Evolutionary conservation across 2,888 invertebrate genomes (phyloP).

Genomic region (Endotricha flammealis): DNA sequence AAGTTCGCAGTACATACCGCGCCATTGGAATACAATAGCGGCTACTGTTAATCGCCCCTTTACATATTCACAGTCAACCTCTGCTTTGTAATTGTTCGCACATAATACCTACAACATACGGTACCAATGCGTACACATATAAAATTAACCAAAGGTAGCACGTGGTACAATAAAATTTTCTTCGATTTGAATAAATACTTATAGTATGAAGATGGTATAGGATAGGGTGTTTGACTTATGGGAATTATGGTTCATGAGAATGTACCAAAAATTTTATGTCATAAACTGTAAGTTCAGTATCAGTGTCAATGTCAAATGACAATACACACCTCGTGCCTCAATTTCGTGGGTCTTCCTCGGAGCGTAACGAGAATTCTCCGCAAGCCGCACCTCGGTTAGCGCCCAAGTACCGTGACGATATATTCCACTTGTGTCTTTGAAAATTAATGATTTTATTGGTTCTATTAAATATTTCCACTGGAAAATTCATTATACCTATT

Average conservation of each 20-base stretch:
- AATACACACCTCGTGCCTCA: conserved; percentile 12
- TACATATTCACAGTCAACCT: conserved; percentile 11
- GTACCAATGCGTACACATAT: too few species aligned
- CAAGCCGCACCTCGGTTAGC: conserved; percentile 28
- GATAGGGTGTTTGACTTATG: too few species aligned
- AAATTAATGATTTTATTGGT: too few species aligned
- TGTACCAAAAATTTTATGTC: too few species aligned
- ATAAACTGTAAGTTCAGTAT: too few species aligned
- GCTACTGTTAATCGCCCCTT: conserved; percentile 22
- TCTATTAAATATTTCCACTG: too few species aligned
- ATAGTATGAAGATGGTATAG: too few species aligned
- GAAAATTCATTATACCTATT: too few species aligned
- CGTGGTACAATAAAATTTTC: too few species aligned
- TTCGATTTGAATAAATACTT: too few species aligned
- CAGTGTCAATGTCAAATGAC: background rate
- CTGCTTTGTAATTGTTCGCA: conserved; percentile 4
- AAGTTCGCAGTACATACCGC: conserved; percentile 7
- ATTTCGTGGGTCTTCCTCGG: conserved; percentile 26
- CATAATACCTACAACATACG: background rate
- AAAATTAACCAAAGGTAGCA: too few species aligned
- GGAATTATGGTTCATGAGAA: too few species aligned
- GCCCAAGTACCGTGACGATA: conserved; percentile 28
- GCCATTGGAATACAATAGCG: conserved; percentile 22
- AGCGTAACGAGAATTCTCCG: conserved; percentile 28
- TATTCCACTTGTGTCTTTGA: conserved; percentile 8